These are phyloP conservation scores for Heliconius charithonia DNA, from an alignment of 2,888 invertebrate genomes.

Conservation along the genomic window DNA sequence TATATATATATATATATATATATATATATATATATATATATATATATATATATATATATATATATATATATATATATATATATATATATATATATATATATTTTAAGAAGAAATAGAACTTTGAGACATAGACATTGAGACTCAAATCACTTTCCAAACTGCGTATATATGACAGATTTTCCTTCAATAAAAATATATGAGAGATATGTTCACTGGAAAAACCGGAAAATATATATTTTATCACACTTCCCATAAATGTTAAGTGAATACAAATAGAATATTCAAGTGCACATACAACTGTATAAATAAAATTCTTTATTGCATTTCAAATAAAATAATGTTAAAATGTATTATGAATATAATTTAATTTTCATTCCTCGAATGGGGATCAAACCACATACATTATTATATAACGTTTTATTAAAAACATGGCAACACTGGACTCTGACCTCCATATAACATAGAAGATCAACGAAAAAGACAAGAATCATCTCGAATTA, in stretches of 20 bases:
- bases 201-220: neutral
- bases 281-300: neutral
- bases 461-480: neutral
- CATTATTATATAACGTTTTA: no score
- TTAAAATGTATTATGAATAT: neutral
- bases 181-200: neutral
- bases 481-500: neutral
- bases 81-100: no score
- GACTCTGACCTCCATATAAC: neutral
- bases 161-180: neutral
- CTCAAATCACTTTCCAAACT: neutral
- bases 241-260: neutral
- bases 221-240: neutral
- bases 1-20: no score
- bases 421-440: neutral
- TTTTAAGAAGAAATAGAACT: neutral
- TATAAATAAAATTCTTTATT: neutral
- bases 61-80: no score
- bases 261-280: neutral
- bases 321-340: neutral
- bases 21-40: no score
- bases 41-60: no score
- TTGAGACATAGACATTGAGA: no score
- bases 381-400: no score
- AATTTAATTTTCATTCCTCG: no score